These are phyloP conservation scores for Streptopelia turtur DNA, from an alignment of 2,797 vertebrate species.

Conservation along the genomic window DNA sequence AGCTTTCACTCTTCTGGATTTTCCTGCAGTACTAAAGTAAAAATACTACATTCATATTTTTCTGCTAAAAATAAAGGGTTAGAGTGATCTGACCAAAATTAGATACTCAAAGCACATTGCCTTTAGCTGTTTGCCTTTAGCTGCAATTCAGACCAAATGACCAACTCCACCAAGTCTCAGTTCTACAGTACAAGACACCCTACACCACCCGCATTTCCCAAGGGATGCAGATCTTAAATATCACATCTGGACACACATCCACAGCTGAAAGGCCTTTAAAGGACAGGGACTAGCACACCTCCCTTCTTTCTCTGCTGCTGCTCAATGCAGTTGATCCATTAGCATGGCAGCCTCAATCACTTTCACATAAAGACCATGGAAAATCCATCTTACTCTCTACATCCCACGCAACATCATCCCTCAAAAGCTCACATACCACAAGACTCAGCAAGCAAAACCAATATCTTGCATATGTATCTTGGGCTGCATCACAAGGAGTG, in stretches of 20 bases:
- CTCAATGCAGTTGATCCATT: background rate
- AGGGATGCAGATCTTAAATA: background rate
- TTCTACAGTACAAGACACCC: background rate
- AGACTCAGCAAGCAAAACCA: background rate
- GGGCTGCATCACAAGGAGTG: too few relatives aligned
- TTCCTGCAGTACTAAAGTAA: background rate
- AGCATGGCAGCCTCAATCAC: accelerated
- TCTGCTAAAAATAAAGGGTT: background rate
- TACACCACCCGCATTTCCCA: background rate
- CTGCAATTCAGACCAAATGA: background rate
- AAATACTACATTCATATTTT: background rate
- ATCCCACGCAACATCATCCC: background rate
- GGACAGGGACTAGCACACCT: background rate
- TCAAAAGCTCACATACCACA: background rate
- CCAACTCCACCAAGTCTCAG: background rate
- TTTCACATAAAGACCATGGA: background rate
- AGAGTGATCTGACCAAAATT: background rate
- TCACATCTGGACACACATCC: background rate
- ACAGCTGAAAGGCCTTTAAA: background rate
- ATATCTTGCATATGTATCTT: background rate
- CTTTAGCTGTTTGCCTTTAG: background rate
- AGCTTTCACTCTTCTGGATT: background rate
- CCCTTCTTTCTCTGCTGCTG: background rate
- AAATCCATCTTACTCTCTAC: background rate
- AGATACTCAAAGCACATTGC: background rate